Percentiles rank a stretch among this genome's conserved stretches.
phyloP scores from a whole-genome alignment of 2,113 vertebrate species.

The Ursus arctos region DNA sequence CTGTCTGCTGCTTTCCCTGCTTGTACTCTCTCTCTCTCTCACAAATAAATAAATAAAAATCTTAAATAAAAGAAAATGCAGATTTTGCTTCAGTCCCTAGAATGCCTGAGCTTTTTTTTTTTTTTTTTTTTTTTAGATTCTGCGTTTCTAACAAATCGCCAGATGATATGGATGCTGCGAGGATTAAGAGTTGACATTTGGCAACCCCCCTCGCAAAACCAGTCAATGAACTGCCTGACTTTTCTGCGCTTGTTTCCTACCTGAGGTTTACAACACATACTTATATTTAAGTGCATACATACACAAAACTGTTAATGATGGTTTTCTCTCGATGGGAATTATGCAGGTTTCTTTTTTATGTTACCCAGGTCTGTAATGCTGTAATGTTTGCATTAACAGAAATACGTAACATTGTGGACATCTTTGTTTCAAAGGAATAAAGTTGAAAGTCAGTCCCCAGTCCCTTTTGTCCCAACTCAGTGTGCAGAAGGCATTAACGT shows the following conservation, averaged over 20 bases:
- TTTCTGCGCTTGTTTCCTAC: background rate
- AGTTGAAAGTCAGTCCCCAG: background rate
- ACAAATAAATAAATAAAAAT: no score
- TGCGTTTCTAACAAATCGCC: background rate
- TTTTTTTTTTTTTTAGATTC: background rate
- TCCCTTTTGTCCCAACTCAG: background rate
- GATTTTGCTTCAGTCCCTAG: background rate
- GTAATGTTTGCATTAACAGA: background rate
- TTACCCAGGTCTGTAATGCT: background rate
- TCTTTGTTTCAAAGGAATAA: constrained; percentile 12
- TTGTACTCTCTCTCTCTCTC: no score
- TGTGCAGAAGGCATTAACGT: constrained; percentile 37
- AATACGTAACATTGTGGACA: background rate
- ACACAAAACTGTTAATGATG: background rate
- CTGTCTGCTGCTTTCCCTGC: no score
- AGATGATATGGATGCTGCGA: background rate
- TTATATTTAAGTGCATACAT: background rate
- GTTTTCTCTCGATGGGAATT: constrained; percentile 21
- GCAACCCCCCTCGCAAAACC: background rate
- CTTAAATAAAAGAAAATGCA: background rate
- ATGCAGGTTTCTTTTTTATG: background rate
- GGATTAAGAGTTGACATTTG: background rate
- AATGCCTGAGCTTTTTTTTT: background rate
- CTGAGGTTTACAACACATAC: background rate
- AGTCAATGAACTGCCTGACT: background rate